Evolutionary conservation across 1,140 invertebrate genomes (phyloP), one percentile per base, ranked within the genome.

Genomic region (Berghia stephanieae): DNA sequence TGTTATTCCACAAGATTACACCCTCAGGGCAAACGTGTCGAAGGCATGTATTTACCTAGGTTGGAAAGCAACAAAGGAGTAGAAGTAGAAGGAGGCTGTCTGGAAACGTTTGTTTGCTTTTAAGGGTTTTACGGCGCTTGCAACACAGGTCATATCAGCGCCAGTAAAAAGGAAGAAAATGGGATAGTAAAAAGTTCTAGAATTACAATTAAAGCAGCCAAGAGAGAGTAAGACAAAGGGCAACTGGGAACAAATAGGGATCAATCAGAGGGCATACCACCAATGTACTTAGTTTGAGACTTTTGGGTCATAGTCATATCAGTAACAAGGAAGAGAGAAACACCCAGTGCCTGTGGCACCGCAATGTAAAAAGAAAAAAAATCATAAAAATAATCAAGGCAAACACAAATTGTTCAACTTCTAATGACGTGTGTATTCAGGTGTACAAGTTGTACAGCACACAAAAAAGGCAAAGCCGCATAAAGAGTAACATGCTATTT

Each of bases 381-480:
- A 57, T 55, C 21, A 2, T 24, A 21, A 55, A 42, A 38, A 24
- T 71, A 1, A 4, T 49, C 34, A 73, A 73, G 57, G n/a, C n/a
- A n/a, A n/a, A n/a, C n/a, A n/a, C n/a, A n/a, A n/a, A n/a, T n/a
- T n/a, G n/a, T n/a, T n/a, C n/a, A 73, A 73, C 70, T 73, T 73
- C 69, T 38, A 72, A 72, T 55, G 70, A 73, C 52, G 49, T 73
- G 44, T 57, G 42, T 70, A 46, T 70, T 70, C 18, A 70, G 2
- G 70, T 73, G 70, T 73, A 73, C 70, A 73, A 73, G 57, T 55
- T 21, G 70, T 73, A 73, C 70, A 55, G 70, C 72, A 75, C 55
- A 70, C 68, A 75, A 27, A 72, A 42, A 2, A 31, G 72, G 55
- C 72, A 75, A 75, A 57, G 55, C 55, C 63, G 72, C 72, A 75